phyloP scores from a whole-genome alignment of 2,797 vertebrate genomes.

The Cottoperca gobio region DNA sequence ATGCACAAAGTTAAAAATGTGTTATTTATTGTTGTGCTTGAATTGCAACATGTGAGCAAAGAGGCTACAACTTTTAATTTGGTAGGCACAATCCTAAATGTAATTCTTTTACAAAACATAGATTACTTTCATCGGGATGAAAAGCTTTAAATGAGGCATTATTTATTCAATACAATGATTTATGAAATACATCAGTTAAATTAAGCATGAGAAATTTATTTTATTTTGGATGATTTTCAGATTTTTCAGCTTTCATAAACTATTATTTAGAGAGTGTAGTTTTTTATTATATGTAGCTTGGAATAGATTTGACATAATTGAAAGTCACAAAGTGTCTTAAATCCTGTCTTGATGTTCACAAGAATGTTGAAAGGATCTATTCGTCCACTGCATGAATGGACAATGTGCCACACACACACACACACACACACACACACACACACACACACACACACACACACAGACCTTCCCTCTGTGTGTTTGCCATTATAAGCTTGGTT shows the following conservation, averaged over 20 bases:
- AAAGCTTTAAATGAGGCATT: constrained; percentile 1
- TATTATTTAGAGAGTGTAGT: background rate
- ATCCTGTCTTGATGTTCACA: constrained; percentile 27
- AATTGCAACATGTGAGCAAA: background rate
- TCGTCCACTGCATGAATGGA: constrained; percentile 54
- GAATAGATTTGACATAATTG: constrained; percentile 9
- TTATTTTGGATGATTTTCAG: background rate
- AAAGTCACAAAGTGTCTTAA: constrained; percentile 33
- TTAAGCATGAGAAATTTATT: background rate
- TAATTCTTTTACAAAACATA: background rate
- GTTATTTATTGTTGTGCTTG: background rate
- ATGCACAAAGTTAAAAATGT: background rate
- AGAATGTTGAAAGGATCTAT: constrained; percentile 50
- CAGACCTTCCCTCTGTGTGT: constrained; percentile 51
- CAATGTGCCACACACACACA: constrained; percentile 35
- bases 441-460: constrained; percentile 10
- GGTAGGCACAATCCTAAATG: background rate
- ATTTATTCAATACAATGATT: background rate
- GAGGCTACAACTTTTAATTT: background rate
- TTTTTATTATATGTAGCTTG: background rate
- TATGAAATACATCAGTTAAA: background rate
- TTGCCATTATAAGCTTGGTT: constrained; percentile 64
- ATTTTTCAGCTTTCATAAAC: background rate
- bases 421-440: background rate
- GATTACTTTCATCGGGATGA: background rate